Conservation (phyloP, 1,140 invertebrate species). For the Tetramorium parvispinum region DNA sequence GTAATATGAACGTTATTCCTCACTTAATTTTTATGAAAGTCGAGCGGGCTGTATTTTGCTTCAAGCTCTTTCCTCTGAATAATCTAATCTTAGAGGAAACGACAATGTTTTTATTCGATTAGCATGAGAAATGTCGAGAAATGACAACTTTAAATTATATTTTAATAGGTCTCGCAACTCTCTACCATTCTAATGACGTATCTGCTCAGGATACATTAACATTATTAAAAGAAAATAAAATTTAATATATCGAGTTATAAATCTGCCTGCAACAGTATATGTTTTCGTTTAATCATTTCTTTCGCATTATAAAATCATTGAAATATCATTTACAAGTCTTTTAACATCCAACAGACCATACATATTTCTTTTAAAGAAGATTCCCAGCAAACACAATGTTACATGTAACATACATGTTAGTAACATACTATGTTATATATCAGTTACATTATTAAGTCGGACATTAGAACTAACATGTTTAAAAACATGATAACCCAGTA, state of each 20-base stretch:
- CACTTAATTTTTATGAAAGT: not conserved
- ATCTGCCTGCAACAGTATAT: not conserved
- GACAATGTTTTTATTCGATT: slow-evolving; percentile 58
- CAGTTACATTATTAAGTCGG: no score
- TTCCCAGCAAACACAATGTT: no score
- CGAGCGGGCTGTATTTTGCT: not conserved
- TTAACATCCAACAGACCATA: not conserved
- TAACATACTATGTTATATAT: no score
- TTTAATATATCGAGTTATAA: not conserved
- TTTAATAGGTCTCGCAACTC: slow-evolving; percentile 21
- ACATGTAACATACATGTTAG: no score
- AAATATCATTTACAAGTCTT: not conserved
- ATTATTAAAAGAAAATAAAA: slow-evolving; percentile 29
- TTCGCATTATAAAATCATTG: not conserved
- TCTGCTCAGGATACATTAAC: not conserved
- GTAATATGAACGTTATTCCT: not conserved
- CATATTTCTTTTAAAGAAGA: not conserved
- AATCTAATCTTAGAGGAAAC: slow-evolving; percentile 24
- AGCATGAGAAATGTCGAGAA: slow-evolving; percentile 24
- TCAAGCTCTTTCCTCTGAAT: not conserved
- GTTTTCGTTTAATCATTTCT: not conserved
- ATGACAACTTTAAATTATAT: slow-evolving; percentile 52
- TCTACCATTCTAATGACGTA: not conserved
- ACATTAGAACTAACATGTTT: no score
- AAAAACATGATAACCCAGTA: no score